phyloP scores from a whole-genome alignment of 2,888 invertebrate species.

The Drosophila borborema region DNA sequence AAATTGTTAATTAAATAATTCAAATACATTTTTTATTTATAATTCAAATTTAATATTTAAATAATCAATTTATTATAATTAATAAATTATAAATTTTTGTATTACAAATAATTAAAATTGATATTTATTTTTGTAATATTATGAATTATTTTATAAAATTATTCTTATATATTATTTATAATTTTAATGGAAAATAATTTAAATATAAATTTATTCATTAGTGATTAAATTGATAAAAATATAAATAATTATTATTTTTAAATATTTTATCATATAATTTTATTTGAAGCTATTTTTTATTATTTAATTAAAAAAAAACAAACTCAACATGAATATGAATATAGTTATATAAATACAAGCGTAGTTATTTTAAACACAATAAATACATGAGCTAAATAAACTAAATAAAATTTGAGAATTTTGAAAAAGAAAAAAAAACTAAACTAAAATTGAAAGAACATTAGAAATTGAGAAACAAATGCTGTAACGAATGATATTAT shows the following conservation, averaged over 20 bases:
- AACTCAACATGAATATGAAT: not conserved
- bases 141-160: too few relatives aligned
- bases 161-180: not conserved
- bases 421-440: not conserved
- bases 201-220: too few relatives aligned
- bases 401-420: constrained; percentile 9
- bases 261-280: too few relatives aligned
- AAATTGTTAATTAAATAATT: not conserved
- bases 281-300: too few relatives aligned
- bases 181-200: not conserved
- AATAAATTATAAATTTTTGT: not conserved
- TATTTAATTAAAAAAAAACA: not conserved
- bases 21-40: too few relatives aligned
- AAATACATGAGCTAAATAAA: constrained; percentile 29
- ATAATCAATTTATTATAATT: too few relatives aligned
- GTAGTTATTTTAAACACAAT: constrained; percentile 52
- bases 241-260: too few relatives aligned
- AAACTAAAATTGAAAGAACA: not conserved
- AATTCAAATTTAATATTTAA: not conserved
- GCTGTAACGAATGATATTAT: constrained; percentile 81
- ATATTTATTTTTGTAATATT: not conserved
- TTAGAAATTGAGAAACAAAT: constrained; percentile 45
- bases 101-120: not conserved
- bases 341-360: constrained; percentile 20
- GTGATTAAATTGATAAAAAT: not conserved